Percentiles rank a stretch among this genome's conserved stretches.
Conservation (phyloP, 2,888 invertebrate species). For the Ypsolopha sequella region DNA sequence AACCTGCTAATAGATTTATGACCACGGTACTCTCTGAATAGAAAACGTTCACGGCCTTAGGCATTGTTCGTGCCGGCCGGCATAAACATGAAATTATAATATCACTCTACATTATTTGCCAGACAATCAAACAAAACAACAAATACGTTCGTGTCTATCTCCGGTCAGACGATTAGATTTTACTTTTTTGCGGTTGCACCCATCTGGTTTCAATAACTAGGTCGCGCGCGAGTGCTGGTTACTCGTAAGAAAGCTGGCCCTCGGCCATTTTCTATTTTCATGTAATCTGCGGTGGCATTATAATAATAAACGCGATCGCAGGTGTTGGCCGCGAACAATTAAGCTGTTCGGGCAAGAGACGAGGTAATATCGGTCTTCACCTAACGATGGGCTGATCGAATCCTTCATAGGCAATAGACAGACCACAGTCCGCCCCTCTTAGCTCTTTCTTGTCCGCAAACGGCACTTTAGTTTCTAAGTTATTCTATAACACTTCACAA, state of each 20-base stretch:
- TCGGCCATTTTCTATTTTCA: slow-evolving; percentile 59
- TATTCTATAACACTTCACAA: background rate
- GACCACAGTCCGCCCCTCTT: background rate
- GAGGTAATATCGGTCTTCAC: slow-evolving; percentile 22
- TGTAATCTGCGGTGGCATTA: slow-evolving; percentile 54
- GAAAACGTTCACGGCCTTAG: too few species aligned
- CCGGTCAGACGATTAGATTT: slow-evolving; percentile 13
- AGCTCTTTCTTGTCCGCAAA: background rate
- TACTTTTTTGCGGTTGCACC: slow-evolving; percentile 28
- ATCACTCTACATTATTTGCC: background rate
- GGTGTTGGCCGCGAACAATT: slow-evolving; percentile 46
- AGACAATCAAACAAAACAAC: slow-evolving; percentile 8
- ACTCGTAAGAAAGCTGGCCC: slow-evolving; percentile 55
- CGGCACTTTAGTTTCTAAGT: background rate
- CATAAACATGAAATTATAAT: background rate
- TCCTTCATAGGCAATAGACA: background rate
- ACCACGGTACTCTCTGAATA: too few species aligned
- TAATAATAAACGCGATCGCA: slow-evolving; percentile 44
- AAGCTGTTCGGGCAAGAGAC: slow-evolving; percentile 26
- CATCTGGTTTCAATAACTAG: slow-evolving; percentile 33
- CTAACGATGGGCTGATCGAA: background rate
- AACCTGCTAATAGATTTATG: too few species aligned
- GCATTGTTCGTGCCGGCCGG: too few species aligned
- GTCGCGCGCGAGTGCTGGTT: slow-evolving; percentile 27
- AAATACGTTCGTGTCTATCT: slow-evolving; percentile 12